phyloP scores from a whole-genome alignment of 2,888 invertebrate genomes.

The Athetis lepigone region DNA sequence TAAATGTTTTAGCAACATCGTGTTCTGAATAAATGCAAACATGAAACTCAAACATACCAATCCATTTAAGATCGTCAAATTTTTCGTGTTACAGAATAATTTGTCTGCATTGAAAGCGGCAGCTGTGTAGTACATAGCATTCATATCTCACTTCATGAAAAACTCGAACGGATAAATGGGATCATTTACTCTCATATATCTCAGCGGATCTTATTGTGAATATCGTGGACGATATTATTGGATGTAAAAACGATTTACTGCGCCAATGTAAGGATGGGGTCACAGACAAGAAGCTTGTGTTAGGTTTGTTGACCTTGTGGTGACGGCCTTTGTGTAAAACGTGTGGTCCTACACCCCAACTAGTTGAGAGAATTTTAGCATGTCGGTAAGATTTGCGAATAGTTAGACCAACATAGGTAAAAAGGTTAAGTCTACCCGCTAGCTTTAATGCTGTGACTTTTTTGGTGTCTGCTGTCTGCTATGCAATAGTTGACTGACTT shows the following conservation, averaged over 20 bases:
- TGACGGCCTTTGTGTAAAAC: too few relatives aligned
- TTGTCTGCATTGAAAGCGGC: constrained; percentile 45
- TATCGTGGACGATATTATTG: constrained; percentile 48
- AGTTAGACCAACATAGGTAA: too few relatives aligned
- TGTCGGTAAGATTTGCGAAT: too few relatives aligned
- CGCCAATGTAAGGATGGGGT: constrained; percentile 16
- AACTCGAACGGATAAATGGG: constrained; percentile 51
- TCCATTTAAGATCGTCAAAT: constrained; percentile 22
- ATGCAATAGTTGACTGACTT: too few relatives aligned
- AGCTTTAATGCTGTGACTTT: too few relatives aligned
- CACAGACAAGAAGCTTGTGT: constrained; percentile 10
- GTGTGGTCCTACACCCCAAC: too few relatives aligned
- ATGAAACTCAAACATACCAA: constrained; percentile 29
- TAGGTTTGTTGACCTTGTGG: constrained; percentile 2
- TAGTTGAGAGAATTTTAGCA: too few relatives aligned
- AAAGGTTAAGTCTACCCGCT: too few relatives aligned
- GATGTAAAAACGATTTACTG: constrained; percentile 50
- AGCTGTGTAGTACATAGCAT: constrained; percentile 27
- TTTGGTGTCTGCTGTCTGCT: too few relatives aligned
- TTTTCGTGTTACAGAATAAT: constrained; percentile 47
- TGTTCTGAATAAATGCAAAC: constrained; percentile 15
- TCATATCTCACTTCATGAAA: constrained; percentile 48
- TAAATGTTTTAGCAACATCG: constrained; percentile 17
- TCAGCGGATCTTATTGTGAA: constrained; percentile 45
- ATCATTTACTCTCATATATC: constrained; percentile 53